Evolutionary conservation across 2,888 invertebrate species (phyloP), one percentile per base, ranked within the genome.

Genomic region (Tridacna crocea): DNA sequence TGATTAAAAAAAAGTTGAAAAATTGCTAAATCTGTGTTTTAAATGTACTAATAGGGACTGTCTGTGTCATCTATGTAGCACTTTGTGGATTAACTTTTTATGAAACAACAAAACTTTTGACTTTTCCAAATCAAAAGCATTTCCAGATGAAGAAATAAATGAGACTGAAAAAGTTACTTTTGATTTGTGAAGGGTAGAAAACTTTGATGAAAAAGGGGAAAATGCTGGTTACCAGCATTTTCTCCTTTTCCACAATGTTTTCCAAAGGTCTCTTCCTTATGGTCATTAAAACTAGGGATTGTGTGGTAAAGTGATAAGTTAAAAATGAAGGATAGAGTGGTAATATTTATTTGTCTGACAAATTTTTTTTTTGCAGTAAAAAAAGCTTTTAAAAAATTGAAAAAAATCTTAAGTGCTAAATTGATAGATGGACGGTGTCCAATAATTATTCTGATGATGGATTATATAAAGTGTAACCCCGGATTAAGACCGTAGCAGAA

Each of bases 401-500:
- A 36, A 36, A 36, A 36, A 36, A 36, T 4, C 8, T 8, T 36
- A 36, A 8, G 2, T 36, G 36, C 36, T 36, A 36, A n/a, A n/a
- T n/a, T n/a, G n/a, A n/a, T n/a, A n/a, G n/a, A 36, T 36, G 36
- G 3, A 36, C 8, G 36, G 36, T 36, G 36, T 36, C 36, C 36
- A 36, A 36, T n/a, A n/a, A n/a, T 36, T 55, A 19, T 55, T 55
- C 55, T 55, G 19, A 55, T 55, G 13, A 66, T 70, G 70, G 70
- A 70, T 70, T 51, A 51, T 70, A 51, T 36, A 36, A 36, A 36
- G 36, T 36, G 51, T 22, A n/a, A 19, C 47, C n/a, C 13, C 48
- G 70, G 70, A 70, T 70, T 68, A 15, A 70, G 24, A 10, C 51
- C 48, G 6, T 68, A 70, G 70, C 70, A 70, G 19, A 24, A 24